These are phyloP conservation scores for Pachydiplax longipennis DNA, from an alignment of 2,888 invertebrate species.

Conservation along the genomic window DNA sequence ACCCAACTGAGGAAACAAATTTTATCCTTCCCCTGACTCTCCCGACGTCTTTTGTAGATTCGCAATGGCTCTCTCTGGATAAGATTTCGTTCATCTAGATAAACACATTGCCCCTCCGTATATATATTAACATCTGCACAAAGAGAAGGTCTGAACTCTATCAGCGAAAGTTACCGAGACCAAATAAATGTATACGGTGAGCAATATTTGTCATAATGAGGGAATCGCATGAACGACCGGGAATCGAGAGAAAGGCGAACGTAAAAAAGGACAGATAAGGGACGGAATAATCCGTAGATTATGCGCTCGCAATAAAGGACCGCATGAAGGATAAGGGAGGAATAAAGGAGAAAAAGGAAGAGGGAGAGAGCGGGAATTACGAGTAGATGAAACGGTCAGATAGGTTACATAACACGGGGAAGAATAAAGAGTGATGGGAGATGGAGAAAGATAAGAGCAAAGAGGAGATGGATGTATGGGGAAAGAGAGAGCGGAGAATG, in stretches of 20 bases:
- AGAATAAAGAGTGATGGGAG: background rate
- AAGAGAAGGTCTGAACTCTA: too few species aligned
- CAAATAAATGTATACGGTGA: too few species aligned
- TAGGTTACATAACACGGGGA: background rate
- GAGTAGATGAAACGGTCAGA: background rate
- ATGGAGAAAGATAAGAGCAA: background rate
- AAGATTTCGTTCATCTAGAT: too few species aligned
- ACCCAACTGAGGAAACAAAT: too few species aligned
- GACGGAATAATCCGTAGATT: background rate
- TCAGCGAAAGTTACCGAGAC: too few species aligned
- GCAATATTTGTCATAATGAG: too few species aligned
- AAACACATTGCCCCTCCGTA: too few species aligned
- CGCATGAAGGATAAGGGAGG: background rate
- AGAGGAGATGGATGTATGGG: background rate
- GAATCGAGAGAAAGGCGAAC: background rate
- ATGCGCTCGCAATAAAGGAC: background rate
- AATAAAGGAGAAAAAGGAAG: background rate
- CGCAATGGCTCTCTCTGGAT: too few species aligned
- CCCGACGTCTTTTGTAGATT: too few species aligned
- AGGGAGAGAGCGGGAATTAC: background rate
- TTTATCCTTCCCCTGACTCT: too few species aligned
- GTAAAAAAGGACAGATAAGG: background rate
- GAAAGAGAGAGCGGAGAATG: background rate
- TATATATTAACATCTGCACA: too few species aligned
- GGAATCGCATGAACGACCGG: too few species aligned